Evolutionary conservation across 2,797 vertebrate species (phyloP).

Genomic region (Bucorvus abyssinicus): DNA sequence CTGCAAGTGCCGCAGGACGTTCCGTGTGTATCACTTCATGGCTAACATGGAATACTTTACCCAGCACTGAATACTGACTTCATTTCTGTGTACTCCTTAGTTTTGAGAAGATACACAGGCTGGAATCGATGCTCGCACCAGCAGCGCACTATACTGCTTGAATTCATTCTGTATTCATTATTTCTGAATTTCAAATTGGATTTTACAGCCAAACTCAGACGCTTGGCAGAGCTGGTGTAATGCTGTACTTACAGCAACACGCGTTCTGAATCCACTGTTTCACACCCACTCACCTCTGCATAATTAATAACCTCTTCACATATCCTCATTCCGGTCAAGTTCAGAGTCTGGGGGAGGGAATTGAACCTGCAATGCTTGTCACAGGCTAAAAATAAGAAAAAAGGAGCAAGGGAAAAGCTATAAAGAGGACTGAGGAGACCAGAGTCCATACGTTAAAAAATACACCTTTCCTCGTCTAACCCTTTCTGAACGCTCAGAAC

Average conservation of each 20-base stretch:
- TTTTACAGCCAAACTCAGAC: neutral
- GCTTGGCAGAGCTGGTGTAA: neutral
- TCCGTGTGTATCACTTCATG: neutral
- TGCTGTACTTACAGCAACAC: neutral
- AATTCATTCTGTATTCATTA: neutral
- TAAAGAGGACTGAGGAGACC: neutral
- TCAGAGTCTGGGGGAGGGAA: neutral
- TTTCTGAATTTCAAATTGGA: neutral
- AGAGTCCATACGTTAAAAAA: neutral
- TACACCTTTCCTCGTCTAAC: neutral
- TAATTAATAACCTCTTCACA: neutral
- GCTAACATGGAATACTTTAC: neutral
- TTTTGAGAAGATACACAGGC: neutral
- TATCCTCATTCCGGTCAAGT: neutral
- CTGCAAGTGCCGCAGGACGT: neutral
- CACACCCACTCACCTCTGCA: neutral
- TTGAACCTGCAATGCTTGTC: neutral
- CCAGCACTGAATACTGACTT: neutral
- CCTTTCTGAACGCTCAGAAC: neutral
- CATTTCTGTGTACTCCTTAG: neutral
- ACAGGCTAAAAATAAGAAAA: neutral
- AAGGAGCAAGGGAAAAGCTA: neutral
- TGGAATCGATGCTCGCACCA: neutral
- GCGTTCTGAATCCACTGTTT: neutral
- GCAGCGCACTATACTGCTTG: neutral